Conservation (phyloP, 2,797 vertebrate species). For the Dryobates pubescens region DNA sequence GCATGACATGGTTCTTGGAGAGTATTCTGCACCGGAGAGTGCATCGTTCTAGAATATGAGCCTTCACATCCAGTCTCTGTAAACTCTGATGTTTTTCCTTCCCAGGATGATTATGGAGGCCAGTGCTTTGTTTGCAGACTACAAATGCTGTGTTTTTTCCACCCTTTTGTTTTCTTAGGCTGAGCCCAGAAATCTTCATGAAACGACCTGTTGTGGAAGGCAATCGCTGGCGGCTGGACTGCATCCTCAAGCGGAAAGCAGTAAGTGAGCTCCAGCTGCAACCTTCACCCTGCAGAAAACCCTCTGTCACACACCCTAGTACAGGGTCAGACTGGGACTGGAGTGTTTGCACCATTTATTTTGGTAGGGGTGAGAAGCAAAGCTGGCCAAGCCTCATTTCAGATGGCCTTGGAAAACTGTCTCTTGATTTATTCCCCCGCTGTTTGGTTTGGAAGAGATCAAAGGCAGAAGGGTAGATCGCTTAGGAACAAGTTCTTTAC, state of each 20-base stretch:
- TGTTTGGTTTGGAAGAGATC: neutral
- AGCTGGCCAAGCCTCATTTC: neutral
- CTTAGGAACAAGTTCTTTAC: too few relatives aligned
- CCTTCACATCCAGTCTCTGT: neutral
- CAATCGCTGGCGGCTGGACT: conserved; percentile 94
- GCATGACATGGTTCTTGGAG: neutral
- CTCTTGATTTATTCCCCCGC: neutral
- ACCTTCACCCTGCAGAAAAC: neutral
- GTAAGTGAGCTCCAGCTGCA: conserved; percentile 79
- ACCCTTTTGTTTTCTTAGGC: conserved; percentile 75
- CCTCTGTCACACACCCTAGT: fast-evolving
- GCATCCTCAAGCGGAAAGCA: conserved; percentile 90
- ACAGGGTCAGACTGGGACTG: neutral
- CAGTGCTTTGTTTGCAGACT: conserved; percentile 25
- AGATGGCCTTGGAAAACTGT: neutral
- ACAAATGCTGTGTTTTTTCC: neutral
- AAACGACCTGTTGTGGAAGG: conserved; percentile 96
- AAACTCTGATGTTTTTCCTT: neutral
- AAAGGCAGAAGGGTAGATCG: neutral
- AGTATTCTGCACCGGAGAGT: neutral
- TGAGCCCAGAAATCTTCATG: conserved; percentile 98
- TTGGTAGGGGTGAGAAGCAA: neutral
- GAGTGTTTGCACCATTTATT: fast-evolving
- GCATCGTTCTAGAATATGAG: neutral
- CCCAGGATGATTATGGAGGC: neutral